Conservation (phyloP, 2,797 vertebrate genomes). For the Otolemur crassicaudatus region DNA sequence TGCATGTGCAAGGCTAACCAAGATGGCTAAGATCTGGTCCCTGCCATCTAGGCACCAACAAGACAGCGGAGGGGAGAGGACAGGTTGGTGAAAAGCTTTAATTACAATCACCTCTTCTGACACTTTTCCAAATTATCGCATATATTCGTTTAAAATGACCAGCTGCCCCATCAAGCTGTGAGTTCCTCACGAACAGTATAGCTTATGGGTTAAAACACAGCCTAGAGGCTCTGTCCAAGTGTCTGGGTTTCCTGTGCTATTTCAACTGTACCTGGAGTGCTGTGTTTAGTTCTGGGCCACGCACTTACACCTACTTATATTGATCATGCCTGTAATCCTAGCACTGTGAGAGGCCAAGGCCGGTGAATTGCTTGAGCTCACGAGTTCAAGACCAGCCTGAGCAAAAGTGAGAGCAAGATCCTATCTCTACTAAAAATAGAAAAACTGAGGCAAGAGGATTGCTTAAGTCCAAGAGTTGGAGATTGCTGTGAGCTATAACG, state of each 20-base stretch:
- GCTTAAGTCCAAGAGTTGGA: too few species aligned
- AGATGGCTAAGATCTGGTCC: slow-evolving; percentile 33
- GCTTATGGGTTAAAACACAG: background rate
- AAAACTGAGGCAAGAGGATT: too few species aligned
- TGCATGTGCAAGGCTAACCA: background rate
- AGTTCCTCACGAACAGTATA: background rate
- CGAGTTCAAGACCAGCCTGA: too few species aligned
- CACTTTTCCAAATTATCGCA: background rate
- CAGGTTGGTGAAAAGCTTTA: slow-evolving; percentile 31
- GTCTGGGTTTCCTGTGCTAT: background rate
- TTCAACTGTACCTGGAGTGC: background rate
- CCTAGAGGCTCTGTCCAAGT: background rate
- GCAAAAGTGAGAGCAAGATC: too few species aligned
- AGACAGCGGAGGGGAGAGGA: slow-evolving; percentile 1
- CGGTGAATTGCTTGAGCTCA: too few species aligned
- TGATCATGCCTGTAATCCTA: background rate
- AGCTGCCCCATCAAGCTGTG: background rate
- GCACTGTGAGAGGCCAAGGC: too few species aligned
- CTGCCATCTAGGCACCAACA: slow-evolving; percentile 15
- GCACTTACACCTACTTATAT: too few species aligned
- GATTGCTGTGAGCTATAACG: too few species aligned
- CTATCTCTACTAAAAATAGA: too few species aligned
- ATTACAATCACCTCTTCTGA: background rate
- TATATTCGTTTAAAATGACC: slow-evolving; percentile 28
- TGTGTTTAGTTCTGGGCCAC: background rate